phyloP scores from a whole-genome alignment of 2,113 vertebrate genomes.

The Ellobius talpinus region DNA sequence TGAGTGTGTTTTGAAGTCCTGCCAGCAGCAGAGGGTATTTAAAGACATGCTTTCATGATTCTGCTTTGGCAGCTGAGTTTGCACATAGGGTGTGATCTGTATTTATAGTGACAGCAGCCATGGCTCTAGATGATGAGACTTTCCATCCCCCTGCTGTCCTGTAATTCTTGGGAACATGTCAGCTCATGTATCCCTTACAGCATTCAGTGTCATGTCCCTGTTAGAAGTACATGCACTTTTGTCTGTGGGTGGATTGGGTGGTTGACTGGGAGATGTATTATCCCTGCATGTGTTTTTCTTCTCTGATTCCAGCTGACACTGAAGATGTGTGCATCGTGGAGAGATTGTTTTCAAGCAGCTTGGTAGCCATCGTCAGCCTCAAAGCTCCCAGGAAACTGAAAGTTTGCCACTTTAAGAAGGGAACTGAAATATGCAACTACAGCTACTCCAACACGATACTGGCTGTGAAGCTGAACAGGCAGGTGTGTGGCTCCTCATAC shows the following conservation, averaged over 20 bases:
- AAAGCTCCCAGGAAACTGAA: slow-evolving; percentile 99
- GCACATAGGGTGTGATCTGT: neutral
- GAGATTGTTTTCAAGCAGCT: slow-evolving; percentile 97
- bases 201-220: too few species aligned
- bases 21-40: neutral
- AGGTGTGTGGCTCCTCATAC: slow-evolving; percentile 87
- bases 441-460: slow-evolving; percentile 99
- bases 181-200: rapidly evolving
- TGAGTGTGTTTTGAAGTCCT: neutral
- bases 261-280: neutral
- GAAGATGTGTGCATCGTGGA: slow-evolving; percentile 99
- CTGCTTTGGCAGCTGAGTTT: neutral
- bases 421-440: slow-evolving; percentile 99
- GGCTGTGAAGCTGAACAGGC: slow-evolving; percentile 98
- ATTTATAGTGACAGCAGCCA: neutral
- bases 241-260: neutral
- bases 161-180: neutral
- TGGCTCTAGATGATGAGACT: neutral
- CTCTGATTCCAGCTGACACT: slow-evolving; percentile 91
- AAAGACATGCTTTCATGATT: neutral
- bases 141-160: neutral
- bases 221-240: neutral
- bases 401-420: slow-evolving; percentile 99
- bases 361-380: slow-evolving; percentile 99
- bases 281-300: neutral